A percentile compares a stretch with the other conserved stretches of the same genome.
phyloP scores from a whole-genome alignment of 2,797 vertebrate species.

The Danio tinwini region DNA sequence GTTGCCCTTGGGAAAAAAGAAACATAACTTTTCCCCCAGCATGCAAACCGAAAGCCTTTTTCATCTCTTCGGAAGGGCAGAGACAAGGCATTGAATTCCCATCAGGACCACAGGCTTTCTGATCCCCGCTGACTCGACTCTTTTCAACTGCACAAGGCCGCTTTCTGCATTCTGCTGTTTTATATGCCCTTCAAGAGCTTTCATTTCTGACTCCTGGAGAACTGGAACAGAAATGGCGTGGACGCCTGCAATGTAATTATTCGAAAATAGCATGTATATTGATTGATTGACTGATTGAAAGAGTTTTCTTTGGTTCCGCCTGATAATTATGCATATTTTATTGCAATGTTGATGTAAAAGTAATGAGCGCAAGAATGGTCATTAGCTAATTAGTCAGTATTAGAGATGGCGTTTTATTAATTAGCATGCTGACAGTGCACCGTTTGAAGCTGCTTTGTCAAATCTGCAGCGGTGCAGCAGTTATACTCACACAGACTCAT shows the following conservation, averaged over 20 bases:
- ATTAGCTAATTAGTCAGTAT: slow-evolving; percentile 30
- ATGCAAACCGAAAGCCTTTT: slow-evolving; percentile 57
- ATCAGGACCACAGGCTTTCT: slow-evolving; percentile 53
- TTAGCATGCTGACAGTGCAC: neutral
- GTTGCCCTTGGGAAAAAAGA: slow-evolving; percentile 46
- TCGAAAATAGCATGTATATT: slow-evolving; percentile 30
- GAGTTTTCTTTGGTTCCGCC: slow-evolving; percentile 11
- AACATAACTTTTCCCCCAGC: slow-evolving; percentile 61
- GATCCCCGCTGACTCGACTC: slow-evolving; percentile 42
- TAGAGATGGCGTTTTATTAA: neutral
- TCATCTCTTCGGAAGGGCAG: slow-evolving; percentile 61
- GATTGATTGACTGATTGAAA: neutral
- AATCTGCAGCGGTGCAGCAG: neutral
- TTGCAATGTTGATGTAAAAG: slow-evolving; percentile 8
- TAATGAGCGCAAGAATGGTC: slow-evolving; percentile 13
- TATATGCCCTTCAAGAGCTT: slow-evolving; percentile 44
- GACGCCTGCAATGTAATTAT: slow-evolving; percentile 2
- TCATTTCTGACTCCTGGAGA: slow-evolving; percentile 32
- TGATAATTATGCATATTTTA: slow-evolving; percentile 13
- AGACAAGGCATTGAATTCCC: slow-evolving; percentile 51
- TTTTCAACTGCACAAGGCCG: slow-evolving; percentile 45
- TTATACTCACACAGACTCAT: neutral
- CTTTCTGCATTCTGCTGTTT: slow-evolving; percentile 38
- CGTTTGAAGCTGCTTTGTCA: neutral
- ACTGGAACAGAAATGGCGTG: slow-evolving; percentile 13